phyloP scores from a whole-genome alignment of 2,113 vertebrate genomes.

The Otus sunia region DNA sequence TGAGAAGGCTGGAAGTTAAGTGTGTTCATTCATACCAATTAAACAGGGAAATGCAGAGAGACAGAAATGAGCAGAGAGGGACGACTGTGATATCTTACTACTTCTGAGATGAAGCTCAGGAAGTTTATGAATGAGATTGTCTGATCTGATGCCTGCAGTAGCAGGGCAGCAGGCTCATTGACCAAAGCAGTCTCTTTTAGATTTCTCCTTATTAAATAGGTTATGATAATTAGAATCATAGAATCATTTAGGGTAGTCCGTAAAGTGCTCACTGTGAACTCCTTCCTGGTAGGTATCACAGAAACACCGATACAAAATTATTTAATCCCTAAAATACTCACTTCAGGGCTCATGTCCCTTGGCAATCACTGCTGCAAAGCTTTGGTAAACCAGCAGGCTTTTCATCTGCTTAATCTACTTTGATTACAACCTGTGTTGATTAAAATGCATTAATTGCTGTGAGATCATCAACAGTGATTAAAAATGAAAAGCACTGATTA shows the following conservation, averaged over 20 bases:
- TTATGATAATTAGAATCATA: neutral
- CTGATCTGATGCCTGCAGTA: neutral
- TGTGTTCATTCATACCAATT: neutral
- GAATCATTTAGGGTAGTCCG: neutral
- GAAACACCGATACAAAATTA: neutral
- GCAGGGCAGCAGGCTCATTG: neutral
- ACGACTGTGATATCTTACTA: neutral
- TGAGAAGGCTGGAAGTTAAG: neutral
- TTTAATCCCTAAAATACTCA: neutral
- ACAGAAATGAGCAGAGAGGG: neutral
- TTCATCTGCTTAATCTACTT: conserved; percentile 43
- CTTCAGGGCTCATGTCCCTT: neutral
- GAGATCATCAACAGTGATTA: conserved; percentile 30
- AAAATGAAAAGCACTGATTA: conserved; percentile 29
- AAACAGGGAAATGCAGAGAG: neutral
- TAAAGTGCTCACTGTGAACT: neutral
- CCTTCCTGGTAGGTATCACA: neutral
- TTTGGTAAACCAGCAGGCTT: conserved; percentile 35
- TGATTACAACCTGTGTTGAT: conserved; percentile 15
- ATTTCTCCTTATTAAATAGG: neutral
- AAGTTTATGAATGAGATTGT: neutral
- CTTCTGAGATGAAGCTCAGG: neutral
- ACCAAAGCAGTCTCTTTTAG: neutral
- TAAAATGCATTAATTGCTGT: conserved; percentile 38
- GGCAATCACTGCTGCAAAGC: neutral